These are phyloP conservation scores for Phalloptychus januarius DNA, from an alignment of 2,797 vertebrate species.

Conservation along the genomic window DNA sequence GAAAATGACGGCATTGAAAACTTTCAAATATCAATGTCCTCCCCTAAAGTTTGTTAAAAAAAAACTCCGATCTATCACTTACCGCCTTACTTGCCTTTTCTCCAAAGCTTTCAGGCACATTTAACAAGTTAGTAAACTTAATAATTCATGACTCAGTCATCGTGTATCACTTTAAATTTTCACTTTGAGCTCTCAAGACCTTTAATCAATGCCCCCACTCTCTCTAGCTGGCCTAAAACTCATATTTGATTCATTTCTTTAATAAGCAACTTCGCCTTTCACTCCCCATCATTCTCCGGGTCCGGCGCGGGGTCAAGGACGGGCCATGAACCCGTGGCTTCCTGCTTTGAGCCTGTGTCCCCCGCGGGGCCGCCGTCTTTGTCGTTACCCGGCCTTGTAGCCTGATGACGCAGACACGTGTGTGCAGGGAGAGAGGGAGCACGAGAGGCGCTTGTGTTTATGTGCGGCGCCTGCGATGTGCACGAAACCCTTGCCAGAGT, in stretches of 20 bases:
- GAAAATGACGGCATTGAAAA: not conserved
- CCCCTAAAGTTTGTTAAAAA: conserved; percentile 1
- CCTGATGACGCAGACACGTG: conserved; percentile 21
- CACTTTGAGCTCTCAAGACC: conserved; percentile 7
- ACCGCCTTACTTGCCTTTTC: not conserved
- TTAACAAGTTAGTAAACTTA: conserved; percentile 22
- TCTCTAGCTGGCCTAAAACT: not conserved
- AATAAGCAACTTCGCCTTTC: conserved; percentile 23
- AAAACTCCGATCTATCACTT: not conserved
- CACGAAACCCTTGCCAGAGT: not conserved
- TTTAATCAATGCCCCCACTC: not conserved
- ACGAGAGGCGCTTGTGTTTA: conserved; percentile 10
- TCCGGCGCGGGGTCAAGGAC: conserved; percentile 58
- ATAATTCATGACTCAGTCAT: conserved; percentile 19
- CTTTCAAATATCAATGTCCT: not conserved
- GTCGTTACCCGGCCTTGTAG: conserved; percentile 30
- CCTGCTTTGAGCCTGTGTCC: conserved; percentile 11
- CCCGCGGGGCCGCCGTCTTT: conserved; percentile 30
- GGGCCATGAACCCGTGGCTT: conserved; percentile 34
- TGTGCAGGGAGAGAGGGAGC: conserved; percentile 25
- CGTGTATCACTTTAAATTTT: conserved; percentile 5
- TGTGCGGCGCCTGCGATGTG: conserved; percentile 13
- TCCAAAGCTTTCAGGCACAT: conserved; percentile 12
- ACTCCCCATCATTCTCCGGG: conserved; percentile 4
- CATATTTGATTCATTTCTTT: conserved; percentile 10